phyloP scores from a whole-genome alignment of 2,797 vertebrate species.

The Cuniculus paca region DNA sequence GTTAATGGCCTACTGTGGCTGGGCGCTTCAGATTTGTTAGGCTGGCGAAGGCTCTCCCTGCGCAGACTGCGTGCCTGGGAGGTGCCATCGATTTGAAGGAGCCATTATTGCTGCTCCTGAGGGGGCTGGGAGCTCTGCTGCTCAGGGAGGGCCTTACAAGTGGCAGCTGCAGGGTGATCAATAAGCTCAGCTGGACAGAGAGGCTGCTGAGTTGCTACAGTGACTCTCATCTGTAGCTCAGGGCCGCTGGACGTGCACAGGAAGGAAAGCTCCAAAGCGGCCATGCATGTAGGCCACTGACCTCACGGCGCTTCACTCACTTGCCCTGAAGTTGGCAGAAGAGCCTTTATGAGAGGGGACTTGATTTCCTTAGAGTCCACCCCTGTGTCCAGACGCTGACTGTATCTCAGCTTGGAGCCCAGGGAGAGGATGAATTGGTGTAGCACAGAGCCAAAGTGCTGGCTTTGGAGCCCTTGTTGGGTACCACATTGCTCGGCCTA shows the following conservation, averaged over 20 bases:
- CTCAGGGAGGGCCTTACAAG: constrained; percentile 26
- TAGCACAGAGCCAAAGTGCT: neutral
- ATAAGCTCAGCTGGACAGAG: constrained; percentile 6
- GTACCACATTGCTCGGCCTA: neutral
- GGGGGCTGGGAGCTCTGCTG: neutral
- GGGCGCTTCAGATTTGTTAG: neutral
- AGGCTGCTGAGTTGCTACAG: neutral
- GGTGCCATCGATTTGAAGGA: constrained; percentile 82
- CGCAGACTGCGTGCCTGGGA: constrained; percentile 61
- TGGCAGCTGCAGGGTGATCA: constrained; percentile 65
- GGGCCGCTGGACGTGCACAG: neutral
- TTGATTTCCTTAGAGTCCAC: neutral
- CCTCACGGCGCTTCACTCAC: neutral
- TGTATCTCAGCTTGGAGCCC: neutral
- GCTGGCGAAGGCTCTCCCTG: constrained; percentile 17
- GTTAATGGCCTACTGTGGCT: neutral
- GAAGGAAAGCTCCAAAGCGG: neutral
- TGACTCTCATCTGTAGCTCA: neutral
- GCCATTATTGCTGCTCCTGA: constrained; percentile 49
- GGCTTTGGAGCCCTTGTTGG: neutral
- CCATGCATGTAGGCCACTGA: neutral
- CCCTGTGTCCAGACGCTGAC: rapidly evolving
- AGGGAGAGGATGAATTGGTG: neutral
- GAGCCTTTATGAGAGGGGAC: neutral
- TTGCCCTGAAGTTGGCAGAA: neutral